Conservation (phyloP, 1,140 invertebrate species). For the Diprion similis region DNA sequence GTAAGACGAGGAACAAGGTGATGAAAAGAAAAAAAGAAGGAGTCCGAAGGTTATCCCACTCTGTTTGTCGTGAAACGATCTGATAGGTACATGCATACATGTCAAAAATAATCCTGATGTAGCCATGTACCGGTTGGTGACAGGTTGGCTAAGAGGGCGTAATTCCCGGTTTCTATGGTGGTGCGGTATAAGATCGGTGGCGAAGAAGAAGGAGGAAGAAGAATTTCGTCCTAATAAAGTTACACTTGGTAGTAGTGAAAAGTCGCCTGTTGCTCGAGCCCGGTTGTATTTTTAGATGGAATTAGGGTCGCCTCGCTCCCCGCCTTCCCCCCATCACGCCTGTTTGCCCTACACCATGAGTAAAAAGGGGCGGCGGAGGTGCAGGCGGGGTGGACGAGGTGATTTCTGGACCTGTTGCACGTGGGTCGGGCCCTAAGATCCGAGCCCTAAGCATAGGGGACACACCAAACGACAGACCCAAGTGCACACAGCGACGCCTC, state of each 20-base stretch:
- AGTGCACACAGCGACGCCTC: neutral
- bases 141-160: no score
- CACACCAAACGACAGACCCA: neutral
- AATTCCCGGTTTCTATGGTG: no score
- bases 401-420: slow-evolving; percentile 4
- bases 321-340: neutral
- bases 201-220: neutral
- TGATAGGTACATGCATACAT: no score
- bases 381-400: neutral
- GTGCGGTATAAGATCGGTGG: no score
- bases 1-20: no score
- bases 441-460: neutral
- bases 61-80: no score
- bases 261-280: neutral
- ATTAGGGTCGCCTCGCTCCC: neutral
- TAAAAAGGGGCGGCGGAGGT: no score
- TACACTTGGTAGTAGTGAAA: neutral
- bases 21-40: no score
- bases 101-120: no score
- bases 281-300: neutral
- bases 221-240: slow-evolving; percentile 6
- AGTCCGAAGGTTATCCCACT: no score
- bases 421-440: neutral
- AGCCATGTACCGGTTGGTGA: no score
- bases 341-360: neutral